Base-by-base conservation (phyloP, 2,797 vertebrate genomes). In the Eulemur rubriventer region DNA sequence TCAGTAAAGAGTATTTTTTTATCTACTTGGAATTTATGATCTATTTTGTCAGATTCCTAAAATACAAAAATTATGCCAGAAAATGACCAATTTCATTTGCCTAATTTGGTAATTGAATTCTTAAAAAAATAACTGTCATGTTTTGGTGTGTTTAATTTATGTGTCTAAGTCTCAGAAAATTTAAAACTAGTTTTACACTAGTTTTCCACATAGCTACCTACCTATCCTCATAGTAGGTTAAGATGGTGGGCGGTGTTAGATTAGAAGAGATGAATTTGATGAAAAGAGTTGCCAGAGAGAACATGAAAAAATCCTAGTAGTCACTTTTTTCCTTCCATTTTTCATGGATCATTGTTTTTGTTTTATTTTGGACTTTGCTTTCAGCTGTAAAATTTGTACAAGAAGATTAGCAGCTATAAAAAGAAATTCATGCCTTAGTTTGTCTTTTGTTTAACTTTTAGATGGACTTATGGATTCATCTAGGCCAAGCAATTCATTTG, bases 381-480 rank as follows among this genome's bases (percentile, higher is more conserved):
- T 92, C 35, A 92, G 46, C 69, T 96, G 48, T 82, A 93, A 95
- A 86, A 35, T 79, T 57, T 95, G 30, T 85, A 84, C 4, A 78
- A 70, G 80, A 72, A 81, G 73, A 63, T 84, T 30, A 96, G 50
- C 46, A 97, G 14, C 73, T 97, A 4, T 95, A 48, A 93, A 91
- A 96, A 76, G 24, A 59, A 89, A 61, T 89, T 96, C 43, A 38
- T 93, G 30, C 59, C 95, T 97, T 65, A 35, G 89, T 90, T 89
- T 97, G 97, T 97, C 94, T 85, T 92, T 96, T 98, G 35, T 98
- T 98, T 97, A 96, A 97, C 94, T 98, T 98, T 91, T 98, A 99
- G 99, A 99, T 97, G 99, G 98, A 98, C 96, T 99, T 65, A 98
- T 98, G 97, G 99, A 99, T 98, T 96, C 99, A 72, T 98, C 98